These are phyloP conservation scores for Fregata magnificens DNA, from an alignment of 2,113 vertebrate genomes.

Conservation along the genomic window DNA sequence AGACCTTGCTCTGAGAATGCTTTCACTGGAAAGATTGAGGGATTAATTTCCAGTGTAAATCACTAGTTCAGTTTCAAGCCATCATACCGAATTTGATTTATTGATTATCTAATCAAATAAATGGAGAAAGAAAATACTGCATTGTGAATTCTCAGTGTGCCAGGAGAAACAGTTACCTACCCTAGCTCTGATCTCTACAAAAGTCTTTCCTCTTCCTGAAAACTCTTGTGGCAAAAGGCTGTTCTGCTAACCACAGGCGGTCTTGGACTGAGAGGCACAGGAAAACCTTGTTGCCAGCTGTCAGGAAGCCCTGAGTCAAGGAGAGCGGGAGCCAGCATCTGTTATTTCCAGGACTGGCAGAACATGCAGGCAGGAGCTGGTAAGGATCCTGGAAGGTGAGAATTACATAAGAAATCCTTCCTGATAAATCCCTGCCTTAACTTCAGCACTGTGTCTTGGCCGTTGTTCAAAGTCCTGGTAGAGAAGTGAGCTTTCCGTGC, in stretches of 20 bases:
- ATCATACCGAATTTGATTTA: slow-evolving; percentile 26
- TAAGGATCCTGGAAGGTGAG: slow-evolving; percentile 44
- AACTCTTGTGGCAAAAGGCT: neutral
- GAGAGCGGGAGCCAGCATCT: slow-evolving; percentile 22
- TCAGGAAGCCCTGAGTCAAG: neutral
- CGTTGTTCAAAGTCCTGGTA: neutral
- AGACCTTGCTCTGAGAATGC: slow-evolving; percentile 10
- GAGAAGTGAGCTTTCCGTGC: neutral
- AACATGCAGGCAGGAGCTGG: slow-evolving; percentile 21
- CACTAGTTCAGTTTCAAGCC: neutral
- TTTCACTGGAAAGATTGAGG: neutral
- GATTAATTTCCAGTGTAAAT: slow-evolving; percentile 53
- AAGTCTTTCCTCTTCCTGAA: neutral
- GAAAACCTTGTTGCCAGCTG: slow-evolving; percentile 29
- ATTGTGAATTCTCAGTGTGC: neutral
- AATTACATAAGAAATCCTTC: slow-evolving; percentile 38
- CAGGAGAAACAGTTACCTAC: neutral
- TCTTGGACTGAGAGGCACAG: neutral
- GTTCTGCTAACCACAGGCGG: neutral
- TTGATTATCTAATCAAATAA: slow-evolving; percentile 34
- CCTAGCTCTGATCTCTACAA: neutral
- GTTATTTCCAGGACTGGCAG: neutral
- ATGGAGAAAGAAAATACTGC: neutral
- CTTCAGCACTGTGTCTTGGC: neutral
- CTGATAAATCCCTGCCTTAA: neutral